Evolutionary conservation across 2,888 invertebrate species (phyloP).

Genomic region (Ornithoptera alexandrae): DNA sequence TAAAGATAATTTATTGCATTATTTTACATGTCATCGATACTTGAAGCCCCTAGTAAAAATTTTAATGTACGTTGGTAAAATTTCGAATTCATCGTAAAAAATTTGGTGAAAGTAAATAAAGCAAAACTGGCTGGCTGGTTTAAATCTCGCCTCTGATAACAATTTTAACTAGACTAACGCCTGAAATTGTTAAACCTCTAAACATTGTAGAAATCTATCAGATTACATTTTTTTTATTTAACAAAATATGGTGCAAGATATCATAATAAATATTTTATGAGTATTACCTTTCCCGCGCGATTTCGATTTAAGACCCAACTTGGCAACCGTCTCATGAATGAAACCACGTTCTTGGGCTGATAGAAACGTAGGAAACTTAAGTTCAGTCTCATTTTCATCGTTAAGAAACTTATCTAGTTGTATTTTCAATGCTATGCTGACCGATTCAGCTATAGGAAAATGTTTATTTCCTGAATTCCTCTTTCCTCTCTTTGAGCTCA

Average conservation of each 20-base stretch:
- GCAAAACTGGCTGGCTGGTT: no score
- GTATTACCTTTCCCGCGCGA: constrained; percentile 87
- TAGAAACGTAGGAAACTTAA: constrained; percentile 85
- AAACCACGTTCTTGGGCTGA: constrained; percentile 89
- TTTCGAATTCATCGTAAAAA: no score
- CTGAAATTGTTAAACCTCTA: no score
- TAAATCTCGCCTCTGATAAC: no score
- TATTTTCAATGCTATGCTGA: constrained; percentile 73
- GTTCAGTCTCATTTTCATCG: constrained; percentile 73
- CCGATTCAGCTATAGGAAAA: constrained; percentile 73
- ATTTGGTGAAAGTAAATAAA: no score
- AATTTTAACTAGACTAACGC: no score
- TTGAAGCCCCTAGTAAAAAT: no score
- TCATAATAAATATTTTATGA: constrained; percentile 24
- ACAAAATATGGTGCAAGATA: neutral
- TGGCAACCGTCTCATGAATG: constrained; percentile 85
- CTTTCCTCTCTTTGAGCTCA: constrained; percentile 71
- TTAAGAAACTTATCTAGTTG: constrained; percentile 70
- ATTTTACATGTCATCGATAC: no score
- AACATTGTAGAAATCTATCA: no score
- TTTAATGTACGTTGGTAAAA: no score
- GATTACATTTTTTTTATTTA: no score
- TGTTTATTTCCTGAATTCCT: constrained; percentile 65
- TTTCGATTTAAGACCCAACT: constrained; percentile 87
- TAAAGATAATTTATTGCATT: no score